Evolutionary conservation across 2,113 vertebrate genomes (phyloP), one percentile per base, ranked within the genome.

Genomic region (Gobius niger): DNA sequence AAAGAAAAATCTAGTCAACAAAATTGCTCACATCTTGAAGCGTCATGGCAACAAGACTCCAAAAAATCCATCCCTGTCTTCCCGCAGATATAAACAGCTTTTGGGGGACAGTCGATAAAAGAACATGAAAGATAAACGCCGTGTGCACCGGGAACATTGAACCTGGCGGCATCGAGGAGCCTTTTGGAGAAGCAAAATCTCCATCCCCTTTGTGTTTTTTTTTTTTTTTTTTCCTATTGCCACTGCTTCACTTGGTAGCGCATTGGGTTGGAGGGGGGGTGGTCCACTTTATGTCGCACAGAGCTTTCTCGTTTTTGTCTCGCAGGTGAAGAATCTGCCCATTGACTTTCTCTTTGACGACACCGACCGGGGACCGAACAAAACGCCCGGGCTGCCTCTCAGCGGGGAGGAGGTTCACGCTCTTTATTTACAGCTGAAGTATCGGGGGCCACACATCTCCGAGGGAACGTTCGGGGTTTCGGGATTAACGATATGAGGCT

Each of bases 351-450:
- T 61, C 60, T 34, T 34, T 76, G 63, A 83, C 79, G 70, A 67
- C 80, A 70, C 65, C 66, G 76, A 46, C 52, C 61, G 50, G 46
- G 50, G 63, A 63, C 67, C 72, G 78, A 85, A 75, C 65, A 73
- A 81, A 54, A 84, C 83, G 77, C 63, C 52, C 54, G 73, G 54
- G 19, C 72, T 41, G 63, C 11, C 15, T 41, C 76, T 81, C 86
- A 68, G 78, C 65, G 67, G 74, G 81, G 67, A 77, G 73, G 46
- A 4, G 63, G 49, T 68, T 83, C 14, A 46, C 66, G 81, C 54
- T 54, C 75, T 83, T 90, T 90, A 87, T 90, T 85, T 85, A 75
- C 19, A 47, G 71, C 68, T 88, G 82, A 90, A 88, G 89, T 87
- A 90, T 87, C 71, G 84, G 82, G 81, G 75, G 18, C 51, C 57